Conservation (phyloP, 2,113 vertebrate genomes). For the Strigops habroptila region DNA sequence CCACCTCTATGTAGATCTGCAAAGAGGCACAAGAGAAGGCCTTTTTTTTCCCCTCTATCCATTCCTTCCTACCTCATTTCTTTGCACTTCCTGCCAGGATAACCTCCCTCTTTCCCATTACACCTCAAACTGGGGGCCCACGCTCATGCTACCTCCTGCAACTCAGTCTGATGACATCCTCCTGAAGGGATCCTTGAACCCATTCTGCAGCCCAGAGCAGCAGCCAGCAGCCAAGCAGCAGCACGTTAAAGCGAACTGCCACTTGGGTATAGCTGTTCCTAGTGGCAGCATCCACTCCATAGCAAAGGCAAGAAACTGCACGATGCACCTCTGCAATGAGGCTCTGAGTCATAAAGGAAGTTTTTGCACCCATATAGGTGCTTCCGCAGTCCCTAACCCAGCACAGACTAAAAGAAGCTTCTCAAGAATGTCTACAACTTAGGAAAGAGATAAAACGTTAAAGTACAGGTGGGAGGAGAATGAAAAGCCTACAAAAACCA, state of each 20-base stretch:
- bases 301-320: background rate
- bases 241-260: background rate
- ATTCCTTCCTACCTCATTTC: background rate
- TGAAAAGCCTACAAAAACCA: background rate
- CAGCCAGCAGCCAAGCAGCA: background rate
- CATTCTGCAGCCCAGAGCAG: background rate
- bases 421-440: rapidly evolving
- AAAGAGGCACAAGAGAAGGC: background rate
- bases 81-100: background rate
- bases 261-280: background rate
- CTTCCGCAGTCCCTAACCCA: background rate
- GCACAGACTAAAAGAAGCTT: background rate
- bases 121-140: background rate
- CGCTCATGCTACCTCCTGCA: background rate
- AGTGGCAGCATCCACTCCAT: background rate
- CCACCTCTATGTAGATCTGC: background rate
- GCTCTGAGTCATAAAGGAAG: background rate
- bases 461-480: background rate
- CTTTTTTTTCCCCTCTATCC: background rate
- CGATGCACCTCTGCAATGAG: rapidly evolving
- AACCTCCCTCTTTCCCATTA: background rate
- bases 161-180: background rate
- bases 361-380: background rate
- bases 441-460: background rate
- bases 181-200: background rate